Evolutionary conservation across 1,140 invertebrate genomes (phyloP).

Genomic region (Bursaphelenchus mucronatus): DNA sequence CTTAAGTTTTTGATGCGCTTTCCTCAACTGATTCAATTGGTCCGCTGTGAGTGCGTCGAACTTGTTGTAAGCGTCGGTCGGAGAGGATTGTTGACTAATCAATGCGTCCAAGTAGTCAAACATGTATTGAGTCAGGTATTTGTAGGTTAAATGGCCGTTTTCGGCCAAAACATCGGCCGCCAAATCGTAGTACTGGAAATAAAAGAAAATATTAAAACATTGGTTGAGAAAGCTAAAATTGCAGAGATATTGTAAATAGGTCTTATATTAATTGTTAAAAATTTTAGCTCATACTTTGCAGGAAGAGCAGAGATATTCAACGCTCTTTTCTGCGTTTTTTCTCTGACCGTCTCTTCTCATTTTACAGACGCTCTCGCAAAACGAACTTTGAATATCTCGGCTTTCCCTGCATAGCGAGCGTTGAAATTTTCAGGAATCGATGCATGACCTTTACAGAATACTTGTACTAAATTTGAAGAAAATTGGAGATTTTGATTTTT

Average conservation of each 20-base stretch:
- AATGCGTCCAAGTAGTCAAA: constrained; percentile 77
- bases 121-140: constrained; percentile 80
- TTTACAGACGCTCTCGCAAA: too few relatives aligned
- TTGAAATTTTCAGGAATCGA: too few relatives aligned
- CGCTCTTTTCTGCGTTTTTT: too few relatives aligned
- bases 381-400: too few relatives aligned
- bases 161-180: constrained; percentile 96
- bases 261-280: background rate
- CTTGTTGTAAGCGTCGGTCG: constrained; percentile 92
- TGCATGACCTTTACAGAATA: too few relatives aligned
- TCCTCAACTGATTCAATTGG: constrained; percentile 81
- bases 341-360: too few relatives aligned
- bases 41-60: constrained; percentile 88
- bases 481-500: too few relatives aligned
- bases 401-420: too few relatives aligned
- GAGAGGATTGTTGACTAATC: constrained; percentile 92
- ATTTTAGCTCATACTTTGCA: background rate
- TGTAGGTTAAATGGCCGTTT: constrained; percentile 92
- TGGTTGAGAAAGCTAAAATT: background rate
- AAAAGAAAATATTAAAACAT: constrained; percentile 25
- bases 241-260: background rate
- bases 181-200: constrained; percentile 78
- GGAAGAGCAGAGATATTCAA: too few relatives aligned
- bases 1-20: constrained; percentile 85
- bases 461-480: too few relatives aligned